Evolutionary conservation across 2,888 invertebrate genomes (phyloP).

Genomic region (Ophioninae sp.): DNA sequence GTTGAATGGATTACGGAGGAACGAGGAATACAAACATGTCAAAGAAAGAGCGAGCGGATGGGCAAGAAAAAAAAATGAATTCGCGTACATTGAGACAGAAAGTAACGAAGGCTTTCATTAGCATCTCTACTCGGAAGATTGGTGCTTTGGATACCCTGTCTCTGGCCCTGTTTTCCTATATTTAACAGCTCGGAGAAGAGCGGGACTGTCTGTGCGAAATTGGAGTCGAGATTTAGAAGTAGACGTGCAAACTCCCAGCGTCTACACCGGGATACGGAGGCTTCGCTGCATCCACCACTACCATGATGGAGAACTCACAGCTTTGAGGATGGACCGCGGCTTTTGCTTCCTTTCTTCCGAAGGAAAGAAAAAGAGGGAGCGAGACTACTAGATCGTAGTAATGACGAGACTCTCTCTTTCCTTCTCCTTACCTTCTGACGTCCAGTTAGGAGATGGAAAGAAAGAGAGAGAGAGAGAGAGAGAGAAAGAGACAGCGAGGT

Average conservation of each 20-base stretch:
- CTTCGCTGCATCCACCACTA: constrained; percentile 46
- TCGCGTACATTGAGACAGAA: constrained; percentile 62
- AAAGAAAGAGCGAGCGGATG: constrained; percentile 49
- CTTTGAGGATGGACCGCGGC: constrained; percentile 77
- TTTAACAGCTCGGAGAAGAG: constrained; percentile 50
- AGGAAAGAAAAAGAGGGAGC: constrained; percentile 27
- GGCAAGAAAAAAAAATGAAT: constrained; percentile 62
- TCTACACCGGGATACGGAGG: constrained; percentile 30
- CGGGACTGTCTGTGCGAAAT: constrained; percentile 40
- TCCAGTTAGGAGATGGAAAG: background rate
- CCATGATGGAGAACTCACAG: constrained; percentile 62
- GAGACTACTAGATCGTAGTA: constrained; percentile 30
- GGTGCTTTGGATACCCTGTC: constrained; percentile 69
- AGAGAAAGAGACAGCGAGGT: background rate
- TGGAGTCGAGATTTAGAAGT: constrained; percentile 56
- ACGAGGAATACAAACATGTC: constrained; percentile 1
- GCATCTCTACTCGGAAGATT: constrained; percentile 76
- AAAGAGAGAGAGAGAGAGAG: constrained; percentile 14
- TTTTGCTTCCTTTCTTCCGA: constrained; percentile 69
- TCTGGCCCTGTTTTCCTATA: constrained; percentile 51
- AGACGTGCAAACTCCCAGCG: constrained; percentile 65
- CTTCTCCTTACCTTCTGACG: background rate
- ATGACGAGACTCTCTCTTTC: constrained; percentile 44
- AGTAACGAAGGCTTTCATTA: constrained; percentile 73
- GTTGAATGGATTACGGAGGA: constrained; percentile 12